These are phyloP conservation scores for Scrobipalpa costella DNA, from an alignment of 2,888 invertebrate genomes.

Conservation along the genomic window DNA sequence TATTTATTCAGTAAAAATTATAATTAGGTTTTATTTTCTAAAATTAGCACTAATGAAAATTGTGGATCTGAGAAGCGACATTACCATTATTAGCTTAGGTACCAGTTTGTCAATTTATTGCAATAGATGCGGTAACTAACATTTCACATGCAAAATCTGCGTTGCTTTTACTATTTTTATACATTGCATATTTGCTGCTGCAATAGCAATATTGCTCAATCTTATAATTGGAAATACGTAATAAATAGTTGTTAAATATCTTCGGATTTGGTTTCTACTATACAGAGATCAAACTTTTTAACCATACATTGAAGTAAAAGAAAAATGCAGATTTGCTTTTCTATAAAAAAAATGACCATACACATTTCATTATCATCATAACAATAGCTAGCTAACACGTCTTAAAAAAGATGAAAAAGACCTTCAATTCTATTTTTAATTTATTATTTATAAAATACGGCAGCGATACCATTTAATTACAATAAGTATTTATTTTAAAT, in stretches of 20 bases:
- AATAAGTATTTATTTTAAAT: conserved; percentile 78
- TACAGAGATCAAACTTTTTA: conserved; percentile 72
- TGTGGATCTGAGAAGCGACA: conserved; percentile 50
- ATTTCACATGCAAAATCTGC: conserved; percentile 49
- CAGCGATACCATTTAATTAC: conserved; percentile 78
- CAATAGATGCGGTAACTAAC: conserved; percentile 58
- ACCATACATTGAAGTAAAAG: conserved; percentile 53
- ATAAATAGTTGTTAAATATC: conserved; percentile 58
- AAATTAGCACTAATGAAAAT: conserved; percentile 62
- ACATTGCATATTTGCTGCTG: conserved; percentile 40
- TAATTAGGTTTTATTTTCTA: conserved; percentile 62
- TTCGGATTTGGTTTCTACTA: conserved; percentile 69
- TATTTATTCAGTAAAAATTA: conserved; percentile 68
- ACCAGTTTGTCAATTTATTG: conserved; percentile 44
- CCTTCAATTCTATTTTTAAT: conserved; percentile 72
- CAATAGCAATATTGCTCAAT: conserved; percentile 39
- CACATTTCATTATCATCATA: conserved; percentile 72
- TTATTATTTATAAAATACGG: conserved; percentile 78
- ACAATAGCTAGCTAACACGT: conserved; percentile 78
- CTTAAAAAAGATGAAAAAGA: conserved; percentile 81
- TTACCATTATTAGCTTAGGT: conserved; percentile 35
- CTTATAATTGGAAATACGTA: conserved; percentile 46
- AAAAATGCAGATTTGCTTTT: conserved; percentile 77
- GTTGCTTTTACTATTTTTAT: conserved; percentile 48
- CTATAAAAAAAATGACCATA: conserved; percentile 76